These are phyloP conservation scores for Drosophila incognita DNA, from an alignment of 2,888 invertebrate species.

Conservation along the genomic window DNA sequence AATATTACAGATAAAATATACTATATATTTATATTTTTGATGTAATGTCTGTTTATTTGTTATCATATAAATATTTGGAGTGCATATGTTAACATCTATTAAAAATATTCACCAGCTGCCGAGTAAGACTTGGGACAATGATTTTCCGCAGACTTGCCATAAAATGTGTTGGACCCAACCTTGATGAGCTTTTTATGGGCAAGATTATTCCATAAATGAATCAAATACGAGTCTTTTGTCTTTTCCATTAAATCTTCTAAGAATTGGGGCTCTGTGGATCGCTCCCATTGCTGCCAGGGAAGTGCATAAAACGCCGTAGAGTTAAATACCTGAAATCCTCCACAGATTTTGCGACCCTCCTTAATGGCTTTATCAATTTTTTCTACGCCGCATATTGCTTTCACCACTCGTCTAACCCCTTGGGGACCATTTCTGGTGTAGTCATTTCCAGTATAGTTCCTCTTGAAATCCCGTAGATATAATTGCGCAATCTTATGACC, in stretches of 20 bases:
- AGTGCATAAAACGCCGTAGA: slow-evolving; percentile 89
- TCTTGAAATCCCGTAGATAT: slow-evolving; percentile 86
- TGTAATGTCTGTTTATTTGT: background rate
- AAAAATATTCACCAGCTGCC: slow-evolving; percentile 75
- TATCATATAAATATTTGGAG: slow-evolving; percentile 36
- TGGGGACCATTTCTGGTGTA: slow-evolving; percentile 86
- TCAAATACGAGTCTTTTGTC: slow-evolving; percentile 73
- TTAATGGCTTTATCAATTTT: no score
- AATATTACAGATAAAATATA: background rate
- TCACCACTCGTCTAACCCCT: slow-evolving; percentile 85
- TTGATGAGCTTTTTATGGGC: slow-evolving; percentile 61
- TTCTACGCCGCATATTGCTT: slow-evolving; percentile 86
- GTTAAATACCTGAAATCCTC: slow-evolving; percentile 88
- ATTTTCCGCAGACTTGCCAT: slow-evolving; percentile 72
- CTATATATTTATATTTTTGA: background rate
- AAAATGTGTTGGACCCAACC: slow-evolving; percentile 77
- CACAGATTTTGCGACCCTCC: slow-evolving; percentile 84
- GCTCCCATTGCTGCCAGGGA: slow-evolving; percentile 86
- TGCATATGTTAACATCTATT: background rate
- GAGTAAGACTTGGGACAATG: slow-evolving; percentile 81
- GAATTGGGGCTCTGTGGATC: slow-evolving; percentile 86
- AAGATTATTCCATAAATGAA: slow-evolving; percentile 83
- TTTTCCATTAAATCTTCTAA: slow-evolving; percentile 80
- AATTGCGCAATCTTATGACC: slow-evolving; percentile 87
- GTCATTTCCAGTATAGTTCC: slow-evolving; percentile 86